Evolutionary conservation across 2,113 vertebrate genomes (phyloP), one percentile per base, ranked within the genome.

Genomic region (Oenanthe melanoleuca): DNA sequence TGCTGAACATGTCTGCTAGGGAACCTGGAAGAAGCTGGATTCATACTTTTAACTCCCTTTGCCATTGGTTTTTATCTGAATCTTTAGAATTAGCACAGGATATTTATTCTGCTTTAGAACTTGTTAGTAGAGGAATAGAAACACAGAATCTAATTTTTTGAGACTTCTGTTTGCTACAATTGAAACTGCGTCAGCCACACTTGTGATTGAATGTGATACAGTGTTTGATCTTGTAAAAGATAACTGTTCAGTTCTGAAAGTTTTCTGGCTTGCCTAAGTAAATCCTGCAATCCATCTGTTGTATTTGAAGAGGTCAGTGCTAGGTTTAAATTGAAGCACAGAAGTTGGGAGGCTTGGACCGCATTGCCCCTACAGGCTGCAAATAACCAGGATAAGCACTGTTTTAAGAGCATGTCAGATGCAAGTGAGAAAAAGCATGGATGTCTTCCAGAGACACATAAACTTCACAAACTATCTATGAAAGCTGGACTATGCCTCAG

Each of bases 21-120:
- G 13, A 47, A 72, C 49, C 37, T 52, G 75, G 66, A 96, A 94
- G 88, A 95, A 89, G 17, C 15, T 44, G 52, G 82, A 83, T 91
- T 89, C 33, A 71, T 81, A 20, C 40, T 80, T 86, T 69, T 61
- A 61, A 47, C 23, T 87, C 69, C 64, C 28, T 60, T 84, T 86
- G 74, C 37, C 42, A 28, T 37, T 86, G 55, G 19, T 81, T 96
- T 96, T 94, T 84, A 53, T n/a, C 57, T 44, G 44, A 66, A 52
- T 96, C 57, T 83, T 93, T 90, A 92, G 31, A 85, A 94, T 22
- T 86, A 97, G 93, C 21, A 93, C 73, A 91, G 37, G 33, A 56
- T 93, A 96, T 96, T 96, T 92, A 95, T 73, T 93, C 80, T 96
- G 52, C 72, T 94, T 89, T 67, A 89, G 84, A 94, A 84, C 29